A percentile compares a stretch with the other conserved stretches of the same genome.
These are phyloP conservation scores for Leucania comma DNA, from an alignment of 2,888 invertebrate species.

Conservation along the genomic window DNA sequence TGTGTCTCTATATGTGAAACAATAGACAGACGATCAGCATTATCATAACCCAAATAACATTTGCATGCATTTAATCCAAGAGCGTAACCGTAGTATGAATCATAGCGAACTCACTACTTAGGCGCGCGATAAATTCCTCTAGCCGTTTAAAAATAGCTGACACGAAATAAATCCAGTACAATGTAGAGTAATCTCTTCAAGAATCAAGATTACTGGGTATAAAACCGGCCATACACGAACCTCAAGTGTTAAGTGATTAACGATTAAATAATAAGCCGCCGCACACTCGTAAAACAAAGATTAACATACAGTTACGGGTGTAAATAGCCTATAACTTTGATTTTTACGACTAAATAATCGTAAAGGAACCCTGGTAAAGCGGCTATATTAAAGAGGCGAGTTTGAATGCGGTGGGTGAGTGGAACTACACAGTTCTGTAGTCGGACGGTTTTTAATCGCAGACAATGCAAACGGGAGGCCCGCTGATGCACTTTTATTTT, in stretches of 20 bases:
- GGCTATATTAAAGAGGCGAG: slow-evolving; percentile 75
- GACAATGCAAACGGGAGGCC: slow-evolving; percentile 88
- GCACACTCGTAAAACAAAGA: slow-evolving; percentile 89
- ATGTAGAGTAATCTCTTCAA: slow-evolving; percentile 65
- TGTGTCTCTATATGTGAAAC: slow-evolving; percentile 22
- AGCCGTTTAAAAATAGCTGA: slow-evolving; percentile 64
- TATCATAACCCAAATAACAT: slow-evolving; percentile 54
- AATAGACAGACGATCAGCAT: slow-evolving; percentile 35
- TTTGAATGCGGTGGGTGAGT: slow-evolving; percentile 54
- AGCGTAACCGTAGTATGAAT: slow-evolving; percentile 57
- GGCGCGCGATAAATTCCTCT: slow-evolving; percentile 60
- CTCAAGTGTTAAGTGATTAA: slow-evolving; percentile 88
- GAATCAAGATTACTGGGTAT: slow-evolving; percentile 71
- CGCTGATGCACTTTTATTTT: slow-evolving; percentile 91
- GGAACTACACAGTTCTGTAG: slow-evolving; percentile 68
- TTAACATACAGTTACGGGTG: slow-evolving; percentile 90
- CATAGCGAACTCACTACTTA: slow-evolving; percentile 49
- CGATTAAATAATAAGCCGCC: slow-evolving; percentile 89
- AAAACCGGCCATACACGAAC: slow-evolving; percentile 80
- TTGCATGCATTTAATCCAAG: slow-evolving; percentile 43
- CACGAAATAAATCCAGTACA: slow-evolving; percentile 61
- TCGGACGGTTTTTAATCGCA: slow-evolving; percentile 83
- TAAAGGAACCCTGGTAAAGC: slow-evolving; percentile 88
- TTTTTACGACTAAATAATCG: slow-evolving; percentile 92
- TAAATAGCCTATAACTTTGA: slow-evolving; percentile 91